A percentile compares a stretch with the other conserved stretches of the same genome.
Conservation (phyloP, 2,888 invertebrate genomes). For the Villa cingulata region DNA sequence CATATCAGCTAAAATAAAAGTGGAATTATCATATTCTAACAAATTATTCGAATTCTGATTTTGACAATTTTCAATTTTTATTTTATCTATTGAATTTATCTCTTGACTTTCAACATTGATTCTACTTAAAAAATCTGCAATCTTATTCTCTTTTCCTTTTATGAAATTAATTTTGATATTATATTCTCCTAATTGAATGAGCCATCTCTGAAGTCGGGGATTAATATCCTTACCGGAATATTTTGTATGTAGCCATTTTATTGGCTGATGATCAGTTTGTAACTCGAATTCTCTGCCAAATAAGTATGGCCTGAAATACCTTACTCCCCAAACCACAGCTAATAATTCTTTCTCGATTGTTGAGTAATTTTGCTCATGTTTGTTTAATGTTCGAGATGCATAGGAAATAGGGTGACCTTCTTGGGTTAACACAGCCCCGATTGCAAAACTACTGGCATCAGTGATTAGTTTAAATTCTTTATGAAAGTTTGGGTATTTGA, state of each 20-base stretch:
- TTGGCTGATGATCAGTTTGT: not conserved
- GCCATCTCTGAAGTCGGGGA: too few species aligned
- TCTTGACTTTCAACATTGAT: too few species aligned
- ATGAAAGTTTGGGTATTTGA: slow-evolving; percentile 1
- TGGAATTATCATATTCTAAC: too few species aligned
- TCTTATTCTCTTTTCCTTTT: too few species aligned
- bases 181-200: too few species aligned
- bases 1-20: too few species aligned
- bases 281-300: not conserved
- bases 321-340: not conserved
- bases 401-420: not conserved
- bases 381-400: not conserved
- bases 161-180: too few species aligned
- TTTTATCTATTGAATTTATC: too few species aligned
- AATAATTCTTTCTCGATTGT: not conserved
- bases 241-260: not conserved
- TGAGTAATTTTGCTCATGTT: not conserved
- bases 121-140: too few species aligned
- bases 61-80: too few species aligned
- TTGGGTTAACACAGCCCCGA: slow-evolving; percentile 4
- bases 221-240: too few species aligned
- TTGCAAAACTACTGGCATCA: slow-evolving; percentile 1
- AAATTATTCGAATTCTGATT: too few species aligned
- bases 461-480: slow-evolving; percentile 3
- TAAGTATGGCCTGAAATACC: not conserved